phyloP scores from a whole-genome alignment of 2,113 vertebrate species.

The Cryptomyrus ogoouensis region DNA sequence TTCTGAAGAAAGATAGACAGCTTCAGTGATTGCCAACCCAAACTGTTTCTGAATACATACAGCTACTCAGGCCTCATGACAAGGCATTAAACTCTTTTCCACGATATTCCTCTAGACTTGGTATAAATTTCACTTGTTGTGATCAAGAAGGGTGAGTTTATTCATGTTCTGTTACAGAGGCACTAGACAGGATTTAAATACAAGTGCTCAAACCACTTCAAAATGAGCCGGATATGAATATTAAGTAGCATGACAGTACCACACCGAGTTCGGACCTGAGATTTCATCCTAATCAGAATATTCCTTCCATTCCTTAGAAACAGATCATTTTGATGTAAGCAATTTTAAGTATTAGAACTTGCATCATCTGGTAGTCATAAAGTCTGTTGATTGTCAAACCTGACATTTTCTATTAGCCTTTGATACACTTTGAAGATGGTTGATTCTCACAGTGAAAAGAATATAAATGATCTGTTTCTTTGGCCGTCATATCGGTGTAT shows the following conservation, averaged over 20 bases:
- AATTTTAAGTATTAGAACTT: not conserved
- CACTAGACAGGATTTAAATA: not conserved
- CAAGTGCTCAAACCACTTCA: not conserved
- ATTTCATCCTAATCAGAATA: not conserved
- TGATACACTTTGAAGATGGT: constrained; percentile 10
- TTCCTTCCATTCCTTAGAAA: not conserved
- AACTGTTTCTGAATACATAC: not conserved
- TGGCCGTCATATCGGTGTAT: not conserved
- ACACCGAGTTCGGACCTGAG: not conserved
- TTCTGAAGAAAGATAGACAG: not conserved
- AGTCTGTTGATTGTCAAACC: not conserved
- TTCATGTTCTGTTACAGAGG: not conserved
- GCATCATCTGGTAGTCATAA: not conserved
- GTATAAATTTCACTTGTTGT: not conserved
- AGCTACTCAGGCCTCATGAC: not conserved
- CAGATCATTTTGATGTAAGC: not conserved
- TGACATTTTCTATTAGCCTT: not conserved
- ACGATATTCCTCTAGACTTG: not conserved
- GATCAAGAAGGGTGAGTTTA: not conserved
- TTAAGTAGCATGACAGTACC: not conserved
- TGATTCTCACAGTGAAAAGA: not conserved
- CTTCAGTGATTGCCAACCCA: not conserved
- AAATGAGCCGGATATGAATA: not conserved
- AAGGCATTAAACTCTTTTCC: not conserved
- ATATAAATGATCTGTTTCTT: constrained; percentile 13